These are phyloP conservation scores for Hippopotamyrus pictus DNA, from an alignment of 2,797 vertebrate genomes.

Conservation along the genomic window DNA sequence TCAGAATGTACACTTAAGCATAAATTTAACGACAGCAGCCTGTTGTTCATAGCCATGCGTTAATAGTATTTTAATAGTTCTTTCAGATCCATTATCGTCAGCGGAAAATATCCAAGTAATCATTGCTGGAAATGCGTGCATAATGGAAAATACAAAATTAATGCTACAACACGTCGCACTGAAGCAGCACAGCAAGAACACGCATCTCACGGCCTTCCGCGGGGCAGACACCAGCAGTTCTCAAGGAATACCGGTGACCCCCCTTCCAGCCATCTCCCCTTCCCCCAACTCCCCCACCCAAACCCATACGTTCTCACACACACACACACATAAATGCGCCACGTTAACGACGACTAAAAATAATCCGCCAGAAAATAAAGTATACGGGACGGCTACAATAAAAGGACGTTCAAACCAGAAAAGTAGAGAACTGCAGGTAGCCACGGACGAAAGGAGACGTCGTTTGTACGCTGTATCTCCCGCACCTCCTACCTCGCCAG, in stretches of 20 bases:
- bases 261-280: neutral
- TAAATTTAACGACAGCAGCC: neutral
- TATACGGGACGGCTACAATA: neutral
- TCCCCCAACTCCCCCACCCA: conserved; percentile 17
- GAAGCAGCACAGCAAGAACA: neutral
- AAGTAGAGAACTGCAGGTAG: neutral
- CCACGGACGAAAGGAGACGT: conserved; percentile 32
- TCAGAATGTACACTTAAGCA: neutral
- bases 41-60: neutral
- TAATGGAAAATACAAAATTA: neutral
- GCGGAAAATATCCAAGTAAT: neutral
- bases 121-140: neutral
- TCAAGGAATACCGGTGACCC: neutral
- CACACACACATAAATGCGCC: neutral
- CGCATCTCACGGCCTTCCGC: neutral
- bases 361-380: neutral
- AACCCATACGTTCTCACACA: neutral
- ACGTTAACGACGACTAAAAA: neutral
- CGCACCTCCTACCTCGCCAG: conserved; percentile 26
- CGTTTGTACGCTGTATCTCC: conserved; percentile 30
- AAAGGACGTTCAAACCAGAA: neutral
- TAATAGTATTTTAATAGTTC: neutral
- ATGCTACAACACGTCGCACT: neutral
- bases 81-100: neutral
- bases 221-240: neutral